Percentiles rank a stretch among this genome's conserved stretches.
Evolutionary conservation across 2,888 invertebrate species (phyloP).

Genomic region (Parthenolecanium corni): DNA sequence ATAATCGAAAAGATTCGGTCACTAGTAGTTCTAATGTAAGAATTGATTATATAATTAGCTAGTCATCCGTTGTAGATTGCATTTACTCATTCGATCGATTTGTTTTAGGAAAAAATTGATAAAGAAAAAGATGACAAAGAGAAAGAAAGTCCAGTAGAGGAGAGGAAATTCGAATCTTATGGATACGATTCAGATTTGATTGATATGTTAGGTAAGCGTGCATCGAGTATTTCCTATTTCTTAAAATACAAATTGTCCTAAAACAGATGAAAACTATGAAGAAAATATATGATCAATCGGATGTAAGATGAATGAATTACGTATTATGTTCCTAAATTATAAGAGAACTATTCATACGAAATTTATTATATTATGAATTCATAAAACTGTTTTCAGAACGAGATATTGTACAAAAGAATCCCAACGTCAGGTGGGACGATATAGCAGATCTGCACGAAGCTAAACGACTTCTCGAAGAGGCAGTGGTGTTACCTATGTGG

Average conservation of each 20-base stretch:
- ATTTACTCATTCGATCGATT: slow-evolving; percentile 1
- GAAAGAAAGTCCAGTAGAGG: slow-evolving; percentile 53
- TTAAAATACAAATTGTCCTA: too few species aligned
- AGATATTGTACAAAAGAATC: slow-evolving; percentile 94
- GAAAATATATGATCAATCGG: neutral
- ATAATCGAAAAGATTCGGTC: slow-evolving; percentile 32
- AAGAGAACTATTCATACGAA: neutral
- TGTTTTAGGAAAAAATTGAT: slow-evolving; percentile 34
- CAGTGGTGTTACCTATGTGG: slow-evolving; percentile 92
- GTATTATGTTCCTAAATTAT: neutral
- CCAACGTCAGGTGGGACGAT: slow-evolving; percentile 90
- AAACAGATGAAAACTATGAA: neutral
- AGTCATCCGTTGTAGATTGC: neutral
- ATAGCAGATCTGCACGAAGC: slow-evolving; percentile 83
- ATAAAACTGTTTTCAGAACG: slow-evolving; percentile 48
- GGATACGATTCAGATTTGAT: slow-evolving; percentile 82
- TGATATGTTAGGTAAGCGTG: slow-evolving; percentile 61
- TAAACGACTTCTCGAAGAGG: slow-evolving; percentile 84
- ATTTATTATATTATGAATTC: too few species aligned
- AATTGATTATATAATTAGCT: neutral
- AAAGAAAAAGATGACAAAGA: slow-evolving; percentile 46
- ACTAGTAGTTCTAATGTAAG: slow-evolving; percentile 31
- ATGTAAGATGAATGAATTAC: neutral
- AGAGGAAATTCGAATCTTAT: slow-evolving; percentile 72
- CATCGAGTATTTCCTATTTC: too few species aligned